A percentile compares a stretch with the other conserved stretches of the same genome.
Conservation (phyloP, 2,113 vertebrate genomes). For the Elaphurus davidianus region DNA sequence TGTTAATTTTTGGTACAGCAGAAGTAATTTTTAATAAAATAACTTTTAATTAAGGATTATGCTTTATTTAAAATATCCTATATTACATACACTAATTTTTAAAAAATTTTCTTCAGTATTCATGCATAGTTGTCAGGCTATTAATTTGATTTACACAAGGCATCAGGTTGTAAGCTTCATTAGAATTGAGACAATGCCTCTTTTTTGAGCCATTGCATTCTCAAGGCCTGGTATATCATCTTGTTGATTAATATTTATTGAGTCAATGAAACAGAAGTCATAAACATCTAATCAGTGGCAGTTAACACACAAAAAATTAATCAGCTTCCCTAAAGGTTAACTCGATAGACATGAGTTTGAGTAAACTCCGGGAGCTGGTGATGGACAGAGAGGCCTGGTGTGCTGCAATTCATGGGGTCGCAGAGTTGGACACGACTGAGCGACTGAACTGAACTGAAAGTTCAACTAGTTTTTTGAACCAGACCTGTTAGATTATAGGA, state of each 20-base stretch:
- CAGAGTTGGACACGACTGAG: too few species aligned
- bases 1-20: background rate
- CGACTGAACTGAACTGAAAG: background rate
- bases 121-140: background rate
- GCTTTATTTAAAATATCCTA: background rate
- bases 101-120: background rate
- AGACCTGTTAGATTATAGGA: background rate
- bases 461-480: background rate
- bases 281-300: background rate
- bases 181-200: background rate
- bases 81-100: background rate
- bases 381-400: too few species aligned
- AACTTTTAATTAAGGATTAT: background rate
- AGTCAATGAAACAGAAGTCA: background rate
- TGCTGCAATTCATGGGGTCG: too few species aligned
- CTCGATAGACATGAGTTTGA: too few species aligned
- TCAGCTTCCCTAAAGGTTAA: background rate
- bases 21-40: slow-evolving; percentile 23
- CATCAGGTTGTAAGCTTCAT: background rate
- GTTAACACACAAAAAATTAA: background rate
- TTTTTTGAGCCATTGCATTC: background rate
- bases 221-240: background rate
- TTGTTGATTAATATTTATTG: background rate
- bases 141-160: background rate
- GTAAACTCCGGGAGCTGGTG: too few species aligned